Conservation (phyloP, 2,888 invertebrate genomes). For the Thereva unica region DNA sequence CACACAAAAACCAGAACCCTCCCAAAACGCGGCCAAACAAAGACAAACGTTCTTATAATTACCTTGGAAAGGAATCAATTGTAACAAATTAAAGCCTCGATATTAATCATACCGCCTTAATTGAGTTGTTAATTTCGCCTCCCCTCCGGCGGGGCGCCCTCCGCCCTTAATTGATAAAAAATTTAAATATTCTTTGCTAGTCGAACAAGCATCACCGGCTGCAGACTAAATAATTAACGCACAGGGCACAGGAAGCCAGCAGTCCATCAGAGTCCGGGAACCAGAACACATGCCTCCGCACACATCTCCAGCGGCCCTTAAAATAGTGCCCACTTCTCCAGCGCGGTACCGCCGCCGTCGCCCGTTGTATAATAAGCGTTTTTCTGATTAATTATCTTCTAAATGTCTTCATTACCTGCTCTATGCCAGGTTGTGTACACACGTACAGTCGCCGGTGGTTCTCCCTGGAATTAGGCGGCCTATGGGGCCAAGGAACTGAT, state of each 20-base stretch:
- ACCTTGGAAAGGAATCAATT: background rate
- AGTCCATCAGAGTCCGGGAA: constrained; percentile 17
- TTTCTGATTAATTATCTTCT: constrained; percentile 32
- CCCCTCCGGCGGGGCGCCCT: background rate
- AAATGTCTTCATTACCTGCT: constrained; percentile 22
- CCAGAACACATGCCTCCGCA: constrained; percentile 8
- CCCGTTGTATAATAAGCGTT: background rate
- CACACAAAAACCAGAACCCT: too few relatives aligned
- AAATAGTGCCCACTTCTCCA: background rate
- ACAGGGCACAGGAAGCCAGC: constrained; percentile 1
- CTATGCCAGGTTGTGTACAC: constrained; percentile 5
- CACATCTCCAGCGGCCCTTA: constrained; percentile 3
- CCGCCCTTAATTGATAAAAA: constrained; percentile 15
- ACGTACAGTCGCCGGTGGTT: constrained; percentile 4
- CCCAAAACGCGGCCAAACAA: too few relatives aligned
- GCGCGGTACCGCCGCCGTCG: too few relatives aligned
- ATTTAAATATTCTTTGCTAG: constrained; percentile 13
- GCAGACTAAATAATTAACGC: constrained; percentile 26
- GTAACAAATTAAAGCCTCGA: constrained; percentile 11
- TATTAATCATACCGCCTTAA: constrained; percentile 11
- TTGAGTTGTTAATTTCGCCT: constrained; percentile 15
- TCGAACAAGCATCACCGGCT: background rate
- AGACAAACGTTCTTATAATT: too few relatives aligned
- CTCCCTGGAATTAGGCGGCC: constrained; percentile 6
- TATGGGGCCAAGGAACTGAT: constrained; percentile 1